phyloP scores from a whole-genome alignment of 2,113 vertebrate species.

The Rynchops niger region DNA sequence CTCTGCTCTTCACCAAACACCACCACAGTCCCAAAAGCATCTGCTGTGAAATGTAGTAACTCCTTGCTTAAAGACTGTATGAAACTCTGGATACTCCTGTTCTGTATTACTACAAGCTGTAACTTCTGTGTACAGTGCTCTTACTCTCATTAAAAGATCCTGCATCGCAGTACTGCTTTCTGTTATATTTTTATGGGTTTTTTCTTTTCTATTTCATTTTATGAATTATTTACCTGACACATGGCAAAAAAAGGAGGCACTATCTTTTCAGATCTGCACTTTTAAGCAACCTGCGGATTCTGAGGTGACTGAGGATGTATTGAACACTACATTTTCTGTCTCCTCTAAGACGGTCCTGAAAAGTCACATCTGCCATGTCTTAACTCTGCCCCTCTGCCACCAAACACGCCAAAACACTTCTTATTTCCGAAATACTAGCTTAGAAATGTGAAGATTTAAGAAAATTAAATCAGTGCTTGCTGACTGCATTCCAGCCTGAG shows the following conservation, averaged over 20 bases:
- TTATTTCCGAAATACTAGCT: not conserved
- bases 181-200: not conserved
- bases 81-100: not conserved
- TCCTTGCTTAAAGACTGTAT: not conserved
- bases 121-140: not conserved
- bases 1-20: not conserved
- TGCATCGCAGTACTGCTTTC: not conserved
- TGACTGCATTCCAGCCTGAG: not conserved
- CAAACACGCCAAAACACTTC: not conserved
- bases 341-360: not conserved
- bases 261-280: not conserved
- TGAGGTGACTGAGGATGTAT: not conserved
- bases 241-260: not conserved
- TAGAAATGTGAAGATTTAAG: not conserved
- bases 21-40: not conserved
- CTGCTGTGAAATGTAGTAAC: not conserved
- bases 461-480: not conserved
- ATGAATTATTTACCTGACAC: not conserved
- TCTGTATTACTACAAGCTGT: not conserved
- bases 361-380: fast-evolving
- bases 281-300: not conserved
- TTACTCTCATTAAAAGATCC: conserved; percentile 25
- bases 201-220: not conserved
- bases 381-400: not conserved
- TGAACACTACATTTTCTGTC: not conserved